These are phyloP conservation scores for Acipenser oxyrinchus DNA, from an alignment of 2,797 vertebrate species.

Conservation along the genomic window DNA sequence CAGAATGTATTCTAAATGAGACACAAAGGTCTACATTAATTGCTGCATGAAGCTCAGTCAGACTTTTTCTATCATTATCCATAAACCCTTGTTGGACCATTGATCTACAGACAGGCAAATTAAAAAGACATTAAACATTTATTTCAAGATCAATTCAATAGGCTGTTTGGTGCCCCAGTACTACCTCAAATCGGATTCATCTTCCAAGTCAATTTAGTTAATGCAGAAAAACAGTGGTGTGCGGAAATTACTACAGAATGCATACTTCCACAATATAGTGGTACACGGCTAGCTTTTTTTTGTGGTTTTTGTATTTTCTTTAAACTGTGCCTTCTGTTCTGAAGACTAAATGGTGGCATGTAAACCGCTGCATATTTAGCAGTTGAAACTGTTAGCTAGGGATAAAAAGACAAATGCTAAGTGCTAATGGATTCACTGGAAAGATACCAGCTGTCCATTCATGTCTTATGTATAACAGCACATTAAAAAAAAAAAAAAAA, in stretches of 20 bases:
- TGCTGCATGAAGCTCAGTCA: constrained; percentile 5
- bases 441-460: constrained; percentile 59
- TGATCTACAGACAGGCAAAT: constrained; percentile 22
- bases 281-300: too few species aligned
- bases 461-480: constrained; percentile 17
- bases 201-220: constrained; percentile 28
- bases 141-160: constrained; percentile 19
- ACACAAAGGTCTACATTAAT: constrained; percentile 1
- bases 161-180: constrained; percentile 13
- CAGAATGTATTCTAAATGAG: constrained; percentile 12
- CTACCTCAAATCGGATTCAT: constrained; percentile 20
- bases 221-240: constrained; percentile 23
- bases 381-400: too few species aligned
- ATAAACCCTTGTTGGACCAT: constrained; percentile 22
- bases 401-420: constrained; percentile 10
- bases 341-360: constrained; percentile 1
- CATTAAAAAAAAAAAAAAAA: constrained; percentile 14
- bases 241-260: constrained; percentile 5
- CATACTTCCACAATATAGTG: too few species aligned
- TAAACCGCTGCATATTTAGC: too few species aligned
- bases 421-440: constrained; percentile 62
- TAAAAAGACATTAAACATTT: constrained; percentile 27
- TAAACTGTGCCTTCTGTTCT: constrained; percentile 31
- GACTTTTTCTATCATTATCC: constrained; percentile 21
- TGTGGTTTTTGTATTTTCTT: neutral